phyloP scores from a whole-genome alignment of 2,797 vertebrate species.

The Hyperoplus immaculatus region DNA sequence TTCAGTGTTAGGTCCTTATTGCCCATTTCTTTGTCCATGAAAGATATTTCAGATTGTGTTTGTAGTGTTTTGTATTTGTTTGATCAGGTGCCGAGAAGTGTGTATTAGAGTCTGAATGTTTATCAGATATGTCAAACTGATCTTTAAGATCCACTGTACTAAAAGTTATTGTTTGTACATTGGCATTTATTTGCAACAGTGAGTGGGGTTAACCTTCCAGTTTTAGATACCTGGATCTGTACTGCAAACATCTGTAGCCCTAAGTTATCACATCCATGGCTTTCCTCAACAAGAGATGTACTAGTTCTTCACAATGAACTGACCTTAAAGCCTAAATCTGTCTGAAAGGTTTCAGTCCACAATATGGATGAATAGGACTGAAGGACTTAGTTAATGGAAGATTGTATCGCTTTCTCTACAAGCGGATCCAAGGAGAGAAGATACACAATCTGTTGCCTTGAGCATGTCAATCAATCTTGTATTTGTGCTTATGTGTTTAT shows the following conservation, averaged over 20 bases:
- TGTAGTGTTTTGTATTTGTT: background rate
- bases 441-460: conserved; percentile 11
- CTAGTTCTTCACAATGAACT: conserved; percentile 2
- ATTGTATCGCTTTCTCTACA: conserved; percentile 26
- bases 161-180: background rate
- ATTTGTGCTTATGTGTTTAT: conserved; percentile 23
- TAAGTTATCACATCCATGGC: background rate
- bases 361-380: conserved; percentile 17
- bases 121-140: background rate
- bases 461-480: conserved; percentile 38
- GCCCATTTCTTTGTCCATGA: background rate
- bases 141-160: background rate
- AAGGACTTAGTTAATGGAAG: conserved; percentile 1
- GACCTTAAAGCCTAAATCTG: conserved; percentile 24
- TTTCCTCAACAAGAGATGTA: conserved; percentile 1
- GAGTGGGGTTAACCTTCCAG: too few relatives aligned
- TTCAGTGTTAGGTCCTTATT: background rate
- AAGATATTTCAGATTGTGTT: background rate
- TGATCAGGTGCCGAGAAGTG: background rate
- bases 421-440: conserved; percentile 19
- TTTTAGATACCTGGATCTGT: conserved; percentile 8
- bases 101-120: background rate
- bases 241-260: background rate
- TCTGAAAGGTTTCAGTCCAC: conserved; percentile 17
- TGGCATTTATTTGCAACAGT: background rate